Evolutionary conservation across 2,113 vertebrate species (phyloP), one percentile per base, ranked within the genome.

Genomic region (Oriolus oriolus): DNA sequence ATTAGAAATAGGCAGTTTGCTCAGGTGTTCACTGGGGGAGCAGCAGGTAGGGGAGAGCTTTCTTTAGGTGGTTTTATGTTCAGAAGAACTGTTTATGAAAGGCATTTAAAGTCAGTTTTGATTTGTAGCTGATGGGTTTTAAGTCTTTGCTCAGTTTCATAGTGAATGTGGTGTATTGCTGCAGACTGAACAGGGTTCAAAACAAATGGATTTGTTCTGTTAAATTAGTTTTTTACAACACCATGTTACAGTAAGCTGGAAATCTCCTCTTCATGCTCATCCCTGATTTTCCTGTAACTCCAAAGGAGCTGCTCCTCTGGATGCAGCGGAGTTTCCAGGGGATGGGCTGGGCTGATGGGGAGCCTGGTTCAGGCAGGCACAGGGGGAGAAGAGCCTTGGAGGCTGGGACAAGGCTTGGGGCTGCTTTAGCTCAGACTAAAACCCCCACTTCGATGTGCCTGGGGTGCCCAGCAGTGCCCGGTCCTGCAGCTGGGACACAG

Each of bases 361-460:
- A 70, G 50, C 44, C 59, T 84, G 42, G 14, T 8, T 8, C 42
- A 28, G 78, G 39, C 49, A 42, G 45, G 45, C 30, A 4, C 30
- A 20, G 63, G 8, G 8, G 15, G 35, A 59, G 50, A 2, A 22
- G 56, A 35, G 60, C 65, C 60, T 41, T 30, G 42, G 16, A 28
- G 69, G 49, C n/a, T 70, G 31, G 15, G n/a, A 3, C 8, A 7
- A 8, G 44, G 11, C 10, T 33, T 20, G 11, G 60, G 77, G 21
- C 35, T 66, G 76, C 7, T 68, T 37, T 21, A 31, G 13, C 37
- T 41, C 2, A 3, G 35, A 17, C 26, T 45, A 17, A 11, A 18
- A 0, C 0, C 6, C 21, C 19, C 15, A 0, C 9, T 16, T 8
- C 0, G 33, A 1, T 33, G 27, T 50, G 63, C 9, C 57, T 6